Conservation (phyloP, 37 sponge, comb jelly and placozoan species). For the Dysidea cf. avara region DNA sequence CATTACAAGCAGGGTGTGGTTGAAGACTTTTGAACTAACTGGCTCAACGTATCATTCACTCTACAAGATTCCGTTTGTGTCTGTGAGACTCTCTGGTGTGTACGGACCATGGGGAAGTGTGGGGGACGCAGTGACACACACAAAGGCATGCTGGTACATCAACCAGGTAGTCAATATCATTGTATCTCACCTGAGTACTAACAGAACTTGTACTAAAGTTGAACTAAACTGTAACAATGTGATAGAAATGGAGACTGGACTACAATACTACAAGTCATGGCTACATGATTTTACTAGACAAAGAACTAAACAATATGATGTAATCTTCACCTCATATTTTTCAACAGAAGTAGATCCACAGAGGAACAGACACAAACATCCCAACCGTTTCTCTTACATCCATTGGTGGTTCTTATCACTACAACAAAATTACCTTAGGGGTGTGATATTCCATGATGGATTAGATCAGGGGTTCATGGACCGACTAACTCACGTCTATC, state of each 20-base stretch:
- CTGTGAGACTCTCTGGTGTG: conserved; percentile 15
- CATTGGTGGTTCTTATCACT: conserved; percentile 37
- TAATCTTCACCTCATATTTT: conserved; percentile 64
- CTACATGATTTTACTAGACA: no score
- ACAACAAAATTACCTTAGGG: conserved; percentile 19
- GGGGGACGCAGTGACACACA: neutral
- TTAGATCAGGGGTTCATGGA: conserved; percentile 39
- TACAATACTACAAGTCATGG: no score
- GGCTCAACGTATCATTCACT: conserved; percentile 32
- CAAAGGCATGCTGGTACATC: conserved; percentile 56
- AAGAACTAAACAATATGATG: conserved; percentile 4
- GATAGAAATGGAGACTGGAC: no score
- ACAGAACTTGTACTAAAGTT: neutral
- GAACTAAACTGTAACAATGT: no score
- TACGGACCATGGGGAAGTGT: conserved; percentile 52
- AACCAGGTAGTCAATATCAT: conserved; percentile 3
- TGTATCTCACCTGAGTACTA: neutral
- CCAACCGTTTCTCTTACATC: conserved; percentile 48
- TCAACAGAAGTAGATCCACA: conserved; percentile 52
- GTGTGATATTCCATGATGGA: conserved; percentile 69
- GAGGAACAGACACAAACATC: neutral
- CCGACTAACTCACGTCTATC: conserved; percentile 18
- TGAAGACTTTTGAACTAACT: conserved; percentile 21
- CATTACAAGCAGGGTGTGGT: conserved; percentile 9
- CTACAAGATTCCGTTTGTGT: conserved; percentile 1